Base-by-base conservation (phyloP, 2,113 vertebrate genomes). In the Neotoma lepida region DNA sequence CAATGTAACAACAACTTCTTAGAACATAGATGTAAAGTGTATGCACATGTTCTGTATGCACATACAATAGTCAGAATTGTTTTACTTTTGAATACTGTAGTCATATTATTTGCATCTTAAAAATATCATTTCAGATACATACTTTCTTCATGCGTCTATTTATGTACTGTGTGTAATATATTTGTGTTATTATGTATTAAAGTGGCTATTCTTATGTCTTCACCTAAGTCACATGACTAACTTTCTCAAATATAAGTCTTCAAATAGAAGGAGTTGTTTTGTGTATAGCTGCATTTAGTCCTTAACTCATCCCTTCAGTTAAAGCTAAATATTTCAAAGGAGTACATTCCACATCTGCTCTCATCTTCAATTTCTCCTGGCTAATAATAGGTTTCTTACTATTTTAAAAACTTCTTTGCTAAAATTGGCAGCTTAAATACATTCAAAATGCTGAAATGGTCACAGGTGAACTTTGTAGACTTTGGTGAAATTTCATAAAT, bases 151-250 rank as follows among this genome's bases (percentile, higher is more conserved):
- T 20, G 80, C 4, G 70, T 26, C 64, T 90, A 92, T 81, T 28
- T 95, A 77, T 26, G 5, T 61, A 86, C 8, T 92, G 33, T 81
- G 9, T 63, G 2, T 80, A 85, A 94, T 51, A 89, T 2, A 82
- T 92, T 93, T 78, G 6, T 22, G 86, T 71, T 88, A 90, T 64
- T 86, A 82, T 86, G 58, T 86, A 66, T 77, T 77, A 90, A 96
- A 88, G 90, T 74, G 86, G 5, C 35, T 94, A 63, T 51, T 61
- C 0, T 82, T 35, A 94, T 54, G 4, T 33, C 30, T 89, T 93
- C 4, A 68, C 84, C 35, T 86, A 90, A 94, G 61, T 93, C 85
- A 9, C 6, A 63, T 49, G 26, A 41, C 73, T 95, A 78, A 95
- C 49, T 4, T 94, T 91, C 33, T 89, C 63, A 92, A 87, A 77